These are phyloP conservation scores for Apis florea DNA, from an alignment of 1,140 invertebrate species.

Conservation along the genomic window DNA sequence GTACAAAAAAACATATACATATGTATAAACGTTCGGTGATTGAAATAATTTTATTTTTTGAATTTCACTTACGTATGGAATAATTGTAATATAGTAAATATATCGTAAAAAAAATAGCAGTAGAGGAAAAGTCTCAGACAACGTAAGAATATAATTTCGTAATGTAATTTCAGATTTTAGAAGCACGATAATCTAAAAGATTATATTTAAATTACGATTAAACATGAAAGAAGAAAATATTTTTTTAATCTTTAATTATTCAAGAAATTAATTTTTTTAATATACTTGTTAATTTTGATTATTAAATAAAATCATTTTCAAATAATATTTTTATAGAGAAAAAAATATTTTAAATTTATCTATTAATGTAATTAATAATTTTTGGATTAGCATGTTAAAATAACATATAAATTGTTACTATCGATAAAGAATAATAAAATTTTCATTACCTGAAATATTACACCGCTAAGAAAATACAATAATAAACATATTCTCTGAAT, in stretches of 20 bases:
- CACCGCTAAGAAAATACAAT: too few species aligned
- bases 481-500: conserved; percentile 29
- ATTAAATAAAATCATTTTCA: too few species aligned
- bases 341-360: too few species aligned
- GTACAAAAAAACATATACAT: too few species aligned
- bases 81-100: neutral
- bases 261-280: too few species aligned
- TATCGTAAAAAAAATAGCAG: neutral
- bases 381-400: too few species aligned
- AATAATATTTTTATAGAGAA: too few species aligned
- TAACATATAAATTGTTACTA: too few species aligned
- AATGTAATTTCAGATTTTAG: neutral
- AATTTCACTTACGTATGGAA: neutral
- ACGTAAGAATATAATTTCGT: neutral
- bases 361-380: too few species aligned
- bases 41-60: neutral
- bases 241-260: too few species aligned
- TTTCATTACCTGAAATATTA: neutral
- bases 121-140: fast-evolving
- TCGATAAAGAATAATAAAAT: neutral
- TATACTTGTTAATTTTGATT: too few species aligned
- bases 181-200: neutral
- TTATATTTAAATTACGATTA: neutral
- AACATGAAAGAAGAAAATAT: too few species aligned
- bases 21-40: neutral